Evolutionary conservation across 2,113 vertebrate genomes (phyloP).

Genomic region (Lasiurus cinereus): DNA sequence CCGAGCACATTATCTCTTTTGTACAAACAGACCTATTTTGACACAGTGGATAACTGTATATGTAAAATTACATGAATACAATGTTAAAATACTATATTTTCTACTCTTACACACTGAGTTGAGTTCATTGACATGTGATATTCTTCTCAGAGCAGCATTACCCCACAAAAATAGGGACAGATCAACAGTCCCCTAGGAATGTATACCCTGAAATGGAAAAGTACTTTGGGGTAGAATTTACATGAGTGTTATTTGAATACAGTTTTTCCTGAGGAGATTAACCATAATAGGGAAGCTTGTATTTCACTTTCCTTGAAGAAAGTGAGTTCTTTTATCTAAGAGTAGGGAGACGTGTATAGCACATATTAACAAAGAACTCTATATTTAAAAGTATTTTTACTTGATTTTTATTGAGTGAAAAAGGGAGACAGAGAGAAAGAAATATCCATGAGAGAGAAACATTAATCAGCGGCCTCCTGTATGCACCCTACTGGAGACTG

Average conservation of each 20-base stretch:
- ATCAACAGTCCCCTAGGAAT: background rate
- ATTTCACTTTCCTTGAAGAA: background rate
- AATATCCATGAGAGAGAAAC: no score
- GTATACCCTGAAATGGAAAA: background rate
- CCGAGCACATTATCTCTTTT: constrained; percentile 22
- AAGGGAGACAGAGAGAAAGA: no score
- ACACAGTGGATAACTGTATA: background rate
- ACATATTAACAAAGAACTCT: constrained; percentile 15
- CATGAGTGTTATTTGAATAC: background rate
- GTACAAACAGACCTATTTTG: constrained; percentile 22
- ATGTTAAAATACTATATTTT: constrained; percentile 40
- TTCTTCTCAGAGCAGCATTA: background rate
- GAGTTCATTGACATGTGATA: background rate
- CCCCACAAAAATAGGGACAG: background rate
- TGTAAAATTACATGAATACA: constrained; percentile 34
- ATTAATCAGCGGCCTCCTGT: no score
- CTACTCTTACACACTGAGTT: background rate
- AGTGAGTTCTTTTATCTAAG: background rate
- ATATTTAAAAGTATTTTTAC: no score
- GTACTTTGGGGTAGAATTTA: background rate
- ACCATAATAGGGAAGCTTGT: background rate
- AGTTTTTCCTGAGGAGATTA: background rate
- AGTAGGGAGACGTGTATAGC: background rate
- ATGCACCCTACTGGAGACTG: no score
- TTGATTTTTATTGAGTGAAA: no score